These are phyloP conservation scores for Drosophila melanosoma DNA, from an alignment of 2,888 invertebrate species.

Conservation along the genomic window DNA sequence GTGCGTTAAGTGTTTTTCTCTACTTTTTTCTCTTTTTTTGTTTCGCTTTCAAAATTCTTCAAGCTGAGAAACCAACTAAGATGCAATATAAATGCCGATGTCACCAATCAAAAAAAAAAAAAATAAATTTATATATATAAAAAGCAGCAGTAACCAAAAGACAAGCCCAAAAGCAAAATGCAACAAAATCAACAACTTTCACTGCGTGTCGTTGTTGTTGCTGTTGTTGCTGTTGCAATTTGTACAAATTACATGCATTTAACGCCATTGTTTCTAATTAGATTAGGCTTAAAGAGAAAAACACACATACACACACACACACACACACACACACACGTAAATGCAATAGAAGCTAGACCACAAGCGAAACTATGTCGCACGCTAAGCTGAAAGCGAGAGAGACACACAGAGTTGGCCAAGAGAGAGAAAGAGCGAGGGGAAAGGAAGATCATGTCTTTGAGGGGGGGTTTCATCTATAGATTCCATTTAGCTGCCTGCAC, in stretches of 20 bases:
- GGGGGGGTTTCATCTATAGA: conserved; percentile 31
- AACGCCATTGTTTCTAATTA: conserved; percentile 75
- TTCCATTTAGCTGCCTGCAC: conserved; percentile 42
- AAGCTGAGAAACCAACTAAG: conserved; percentile 66
- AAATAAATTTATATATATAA: background rate
- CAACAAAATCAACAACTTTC: conserved; percentile 62
- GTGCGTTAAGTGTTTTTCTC: conserved; percentile 41
- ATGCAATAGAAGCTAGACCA: conserved; percentile 48
- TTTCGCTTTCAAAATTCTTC: conserved; percentile 48
- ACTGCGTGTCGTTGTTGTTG: conserved; percentile 48
- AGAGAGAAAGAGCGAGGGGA: background rate
- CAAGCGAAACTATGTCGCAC: conserved; percentile 73
- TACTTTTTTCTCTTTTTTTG: conserved; percentile 14
- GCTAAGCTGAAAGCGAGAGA: conserved; percentile 40
- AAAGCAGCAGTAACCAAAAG: conserved; percentile 27
- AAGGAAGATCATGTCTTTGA: background rate
- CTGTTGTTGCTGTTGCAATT: conserved; percentile 34
- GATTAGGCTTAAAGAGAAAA: conserved; percentile 59
- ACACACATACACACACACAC: background rate
- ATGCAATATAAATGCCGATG: conserved; percentile 59
- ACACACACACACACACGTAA: background rate
- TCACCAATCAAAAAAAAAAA: conserved; percentile 34
- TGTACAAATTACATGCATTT: conserved; percentile 71
- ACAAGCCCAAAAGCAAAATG: conserved; percentile 49
- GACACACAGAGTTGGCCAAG: background rate